Conservation (phyloP, 92 coral and sea anemone species). For the Hydrozoanthus gracilis region DNA sequence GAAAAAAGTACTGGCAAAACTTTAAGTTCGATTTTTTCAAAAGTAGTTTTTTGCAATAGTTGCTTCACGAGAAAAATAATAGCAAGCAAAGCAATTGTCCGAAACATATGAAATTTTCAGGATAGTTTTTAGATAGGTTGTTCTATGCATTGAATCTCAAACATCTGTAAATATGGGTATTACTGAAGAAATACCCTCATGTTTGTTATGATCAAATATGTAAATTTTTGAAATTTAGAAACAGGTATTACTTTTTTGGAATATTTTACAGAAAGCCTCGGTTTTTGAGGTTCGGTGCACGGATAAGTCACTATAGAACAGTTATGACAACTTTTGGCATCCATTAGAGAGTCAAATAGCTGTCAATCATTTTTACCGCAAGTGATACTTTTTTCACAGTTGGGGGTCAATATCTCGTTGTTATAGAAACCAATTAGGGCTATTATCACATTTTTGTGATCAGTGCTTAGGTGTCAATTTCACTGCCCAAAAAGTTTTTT, state of each 20-base stretch:
- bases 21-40: slow-evolving; percentile 19
- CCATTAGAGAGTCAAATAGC: not conserved
- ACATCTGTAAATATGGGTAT: slow-evolving; percentile 25
- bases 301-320: not conserved
- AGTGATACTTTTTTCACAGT: slow-evolving; percentile 22
- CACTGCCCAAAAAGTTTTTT: not conserved
- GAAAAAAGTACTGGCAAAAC: slow-evolving; percentile 5
- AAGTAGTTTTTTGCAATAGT: slow-evolving; percentile 13
- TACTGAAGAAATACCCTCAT: slow-evolving; percentile 20
- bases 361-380: slow-evolving; percentile 6
- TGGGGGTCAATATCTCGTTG: slow-evolving; percentile 38
- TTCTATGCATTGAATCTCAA: slow-evolving; percentile 13
- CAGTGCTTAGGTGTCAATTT: slow-evolving; percentile 16
- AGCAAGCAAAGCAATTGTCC: slow-evolving; percentile 28
- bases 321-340: not conserved
- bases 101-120: slow-evolving; percentile 18
- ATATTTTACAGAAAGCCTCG: not conserved
- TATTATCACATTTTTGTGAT: not conserved
- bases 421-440: slow-evolving; percentile 21
- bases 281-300: slow-evolving; percentile 30
- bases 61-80: slow-evolving; percentile 13
- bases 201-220: slow-evolving; percentile 25
- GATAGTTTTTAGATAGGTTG: slow-evolving; percentile 17
- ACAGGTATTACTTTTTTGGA: not conserved
- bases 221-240: not conserved